phyloP scores from a whole-genome alignment of 2,888 invertebrate genomes.

The Ametastegia equiseti region DNA sequence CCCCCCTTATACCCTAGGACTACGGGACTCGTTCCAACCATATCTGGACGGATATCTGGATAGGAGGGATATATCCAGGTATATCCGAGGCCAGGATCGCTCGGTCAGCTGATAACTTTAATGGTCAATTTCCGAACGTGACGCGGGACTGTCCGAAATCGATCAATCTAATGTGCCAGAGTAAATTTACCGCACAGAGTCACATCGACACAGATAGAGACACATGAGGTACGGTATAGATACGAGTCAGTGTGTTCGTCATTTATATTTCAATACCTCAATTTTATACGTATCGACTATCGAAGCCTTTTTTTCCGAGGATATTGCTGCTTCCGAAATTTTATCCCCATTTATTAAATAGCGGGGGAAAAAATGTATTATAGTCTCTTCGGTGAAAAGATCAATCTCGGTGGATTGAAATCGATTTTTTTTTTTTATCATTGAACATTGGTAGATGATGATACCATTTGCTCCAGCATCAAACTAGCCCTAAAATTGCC shows the following conservation, averaged over 20 bases:
- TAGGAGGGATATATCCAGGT: neutral
- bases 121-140: conserved; percentile 31
- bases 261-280: neutral
- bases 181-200: conserved; percentile 6
- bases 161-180: conserved; percentile 24
- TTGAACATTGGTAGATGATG: too few species aligned
- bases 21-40: neutral
- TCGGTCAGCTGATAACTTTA: conserved; percentile 37
- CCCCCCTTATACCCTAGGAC: neutral
- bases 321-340: neutral
- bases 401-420: too few species aligned
- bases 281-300: neutral
- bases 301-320: neutral
- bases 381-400: too few species aligned
- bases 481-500: too few species aligned
- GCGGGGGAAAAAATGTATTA: too few species aligned
- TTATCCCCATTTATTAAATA: too few species aligned
- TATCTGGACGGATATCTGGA: conserved; percentile 8
- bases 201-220: neutral
- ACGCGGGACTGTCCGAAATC: conserved; percentile 33
- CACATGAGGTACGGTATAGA: too few species aligned
- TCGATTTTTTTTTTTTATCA: too few species aligned
- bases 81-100: conserved; percentile 28
- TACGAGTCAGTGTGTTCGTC: neutral
- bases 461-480: too few species aligned